phyloP scores from a whole-genome alignment of 1,140 invertebrate species.

The Protaetia brevitarsis region DNA sequence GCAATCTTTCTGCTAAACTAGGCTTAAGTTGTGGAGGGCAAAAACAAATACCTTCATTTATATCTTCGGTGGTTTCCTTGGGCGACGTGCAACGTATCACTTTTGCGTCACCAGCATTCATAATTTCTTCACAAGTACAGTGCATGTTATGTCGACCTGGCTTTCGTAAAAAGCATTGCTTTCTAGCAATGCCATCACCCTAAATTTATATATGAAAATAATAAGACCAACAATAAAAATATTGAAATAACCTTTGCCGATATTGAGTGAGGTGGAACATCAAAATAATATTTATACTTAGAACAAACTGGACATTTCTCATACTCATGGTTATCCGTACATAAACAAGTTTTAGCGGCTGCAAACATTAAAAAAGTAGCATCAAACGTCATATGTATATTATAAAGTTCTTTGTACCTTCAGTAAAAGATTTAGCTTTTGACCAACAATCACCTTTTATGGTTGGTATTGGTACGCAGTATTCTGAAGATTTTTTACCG shows the following conservation, averaged over 20 bases:
- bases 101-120: not conserved
- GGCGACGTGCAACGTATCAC: conserved; percentile 20
- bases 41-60: not conserved
- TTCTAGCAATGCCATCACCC: not conserved
- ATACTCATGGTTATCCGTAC: conserved; percentile 25
- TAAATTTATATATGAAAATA: not conserved
- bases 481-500: not conserved
- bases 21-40: not conserved
- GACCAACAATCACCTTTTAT: not conserved
- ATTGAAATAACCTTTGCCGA: not conserved
- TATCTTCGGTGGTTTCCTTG: not conserved
- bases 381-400: too few relatives aligned
- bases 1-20: conserved; percentile 13
- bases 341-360: conserved; percentile 25
- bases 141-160: not conserved
- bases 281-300: conserved; percentile 42
- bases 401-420: not conserved
- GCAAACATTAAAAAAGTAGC: conserved; percentile 16
- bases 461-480: not conserved
- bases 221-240: not conserved
- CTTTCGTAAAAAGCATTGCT: not conserved
- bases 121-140: conserved; percentile 19
- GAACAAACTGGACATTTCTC: conserved; percentile 37
- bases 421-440: not conserved
- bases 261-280: not conserved